Conservation (phyloP, 2,797 vertebrate genomes). For the Rhinella marina region DNA sequence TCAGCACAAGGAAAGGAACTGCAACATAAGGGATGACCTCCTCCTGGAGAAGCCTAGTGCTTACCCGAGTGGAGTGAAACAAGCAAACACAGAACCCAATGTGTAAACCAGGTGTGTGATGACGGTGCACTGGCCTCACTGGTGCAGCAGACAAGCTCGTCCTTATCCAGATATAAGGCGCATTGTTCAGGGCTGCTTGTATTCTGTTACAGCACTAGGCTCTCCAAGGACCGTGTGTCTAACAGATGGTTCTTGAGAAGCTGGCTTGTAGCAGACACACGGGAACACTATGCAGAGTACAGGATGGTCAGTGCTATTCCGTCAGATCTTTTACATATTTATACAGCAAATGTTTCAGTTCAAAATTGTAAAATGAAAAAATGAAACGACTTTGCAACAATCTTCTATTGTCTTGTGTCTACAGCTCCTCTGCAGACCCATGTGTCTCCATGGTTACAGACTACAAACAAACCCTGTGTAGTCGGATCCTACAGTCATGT, state of each 20-base stretch:
- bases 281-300: neutral
- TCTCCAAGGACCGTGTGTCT: constrained; percentile 14
- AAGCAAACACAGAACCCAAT: constrained; percentile 25
- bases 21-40: neutral
- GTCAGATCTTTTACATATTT: neutral
- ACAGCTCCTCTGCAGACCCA: too few relatives aligned
- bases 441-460: too few relatives aligned
- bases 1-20: neutral
- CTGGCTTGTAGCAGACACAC: neutral
- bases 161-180: constrained; percentile 1
- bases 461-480: too few relatives aligned
- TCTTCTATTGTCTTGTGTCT: too few relatives aligned
- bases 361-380: too few relatives aligned
- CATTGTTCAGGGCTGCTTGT: constrained; percentile 18
- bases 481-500: too few relatives aligned
- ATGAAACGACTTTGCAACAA: neutral
- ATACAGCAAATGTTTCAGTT: too few relatives aligned
- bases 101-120: constrained; percentile 19
- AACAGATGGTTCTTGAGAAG: constrained; percentile 28
- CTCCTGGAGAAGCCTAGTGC: neutral
- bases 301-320: neutral
- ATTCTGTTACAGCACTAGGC: constrained; percentile 2
- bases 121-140: neutral
- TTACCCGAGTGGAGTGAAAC: neutral
- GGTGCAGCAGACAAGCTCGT: neutral